Conservation (phyloP, 2,797 vertebrate genomes). For the Tapera naevia region DNA sequence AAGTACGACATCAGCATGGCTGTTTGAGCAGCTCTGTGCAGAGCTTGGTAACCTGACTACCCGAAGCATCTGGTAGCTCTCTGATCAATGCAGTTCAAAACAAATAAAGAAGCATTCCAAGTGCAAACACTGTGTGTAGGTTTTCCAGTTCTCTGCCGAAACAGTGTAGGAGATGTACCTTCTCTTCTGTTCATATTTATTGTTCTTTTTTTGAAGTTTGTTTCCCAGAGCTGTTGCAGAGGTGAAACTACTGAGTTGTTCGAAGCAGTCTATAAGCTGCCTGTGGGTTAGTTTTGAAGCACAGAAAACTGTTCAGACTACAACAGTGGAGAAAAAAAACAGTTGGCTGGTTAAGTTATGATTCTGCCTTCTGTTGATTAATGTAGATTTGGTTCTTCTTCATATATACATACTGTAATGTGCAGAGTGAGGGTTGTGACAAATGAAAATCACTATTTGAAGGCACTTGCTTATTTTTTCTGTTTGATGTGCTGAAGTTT, state of each 20-base stretch:
- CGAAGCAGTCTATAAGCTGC: neutral
- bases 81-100: neutral
- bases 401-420: neutral
- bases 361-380: neutral
- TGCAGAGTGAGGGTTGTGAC: neutral
- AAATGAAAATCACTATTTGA: neutral
- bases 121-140: neutral
- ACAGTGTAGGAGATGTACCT: neutral
- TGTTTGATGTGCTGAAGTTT: neutral
- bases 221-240: neutral
- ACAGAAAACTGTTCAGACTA: neutral
- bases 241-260: neutral
- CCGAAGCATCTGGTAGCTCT: neutral
- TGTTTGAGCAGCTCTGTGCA: neutral
- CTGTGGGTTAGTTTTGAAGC: neutral
- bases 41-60: neutral
- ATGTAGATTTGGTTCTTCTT: neutral
- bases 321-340: neutral
- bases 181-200: neutral
- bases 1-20: neutral
- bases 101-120: neutral
- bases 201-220: neutral
- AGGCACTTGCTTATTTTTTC: neutral
- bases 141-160: neutral
- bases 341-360: neutral